Percentiles rank a stretch among this genome's conserved stretches.
Evolutionary conservation across 2,888 invertebrate genomes (phyloP).

Genomic region (Andrena bicolor): DNA sequence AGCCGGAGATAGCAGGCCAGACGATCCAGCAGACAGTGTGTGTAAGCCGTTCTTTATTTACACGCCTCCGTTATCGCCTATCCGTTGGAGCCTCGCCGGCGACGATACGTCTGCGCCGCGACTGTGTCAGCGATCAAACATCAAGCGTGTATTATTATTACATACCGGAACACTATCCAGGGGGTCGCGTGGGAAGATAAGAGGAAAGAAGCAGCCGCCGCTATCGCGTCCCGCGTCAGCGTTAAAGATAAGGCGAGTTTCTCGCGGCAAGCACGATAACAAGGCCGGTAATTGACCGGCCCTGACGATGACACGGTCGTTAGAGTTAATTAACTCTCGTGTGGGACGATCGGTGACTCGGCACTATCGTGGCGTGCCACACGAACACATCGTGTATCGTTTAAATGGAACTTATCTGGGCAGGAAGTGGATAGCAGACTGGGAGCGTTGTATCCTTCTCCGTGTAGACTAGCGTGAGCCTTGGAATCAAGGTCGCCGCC

Average conservation of each 20-base stretch:
- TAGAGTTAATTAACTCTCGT: conserved; percentile 28
- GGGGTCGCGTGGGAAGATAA: conserved; percentile 25
- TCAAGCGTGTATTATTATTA: not conserved
- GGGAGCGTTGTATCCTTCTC: too few species aligned
- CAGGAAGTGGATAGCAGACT: not conserved
- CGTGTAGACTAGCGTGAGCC: too few species aligned
- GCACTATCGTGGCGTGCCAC: not conserved
- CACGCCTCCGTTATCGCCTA: too few species aligned
- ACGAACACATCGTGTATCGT: not conserved
- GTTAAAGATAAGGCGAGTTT: conserved; percentile 15
- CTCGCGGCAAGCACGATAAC: conserved; percentile 28
- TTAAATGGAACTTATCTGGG: not conserved
- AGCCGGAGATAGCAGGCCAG: not conserved
- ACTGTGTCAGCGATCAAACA: not conserved
- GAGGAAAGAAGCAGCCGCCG: not conserved
- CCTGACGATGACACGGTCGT: conserved; percentile 31
- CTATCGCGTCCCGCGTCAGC: conserved; percentile 15
- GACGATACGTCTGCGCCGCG: not conserved
- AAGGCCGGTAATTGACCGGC: conserved; percentile 43
- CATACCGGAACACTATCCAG: not conserved
- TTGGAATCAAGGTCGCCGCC: too few species aligned
- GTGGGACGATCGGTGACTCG: conserved; percentile 39
- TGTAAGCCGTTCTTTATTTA: too few species aligned
- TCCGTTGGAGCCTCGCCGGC: too few species aligned
- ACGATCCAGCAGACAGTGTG: not conserved